phyloP scores from a whole-genome alignment of 2,113 vertebrate genomes.

The Passer montanus region DNA sequence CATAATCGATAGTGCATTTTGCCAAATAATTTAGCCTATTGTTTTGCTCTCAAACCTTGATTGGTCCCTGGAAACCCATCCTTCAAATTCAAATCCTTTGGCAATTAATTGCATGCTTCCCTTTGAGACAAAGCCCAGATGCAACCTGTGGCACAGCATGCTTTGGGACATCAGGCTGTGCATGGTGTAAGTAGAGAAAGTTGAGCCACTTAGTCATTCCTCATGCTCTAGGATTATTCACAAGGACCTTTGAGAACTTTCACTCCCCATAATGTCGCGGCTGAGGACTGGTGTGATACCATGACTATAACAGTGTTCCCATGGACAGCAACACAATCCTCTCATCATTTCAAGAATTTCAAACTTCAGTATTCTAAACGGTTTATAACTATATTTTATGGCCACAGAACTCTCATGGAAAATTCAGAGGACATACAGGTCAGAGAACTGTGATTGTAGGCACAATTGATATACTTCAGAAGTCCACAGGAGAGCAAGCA shows the following conservation, averaged over 20 bases:
- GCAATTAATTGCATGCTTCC: background rate
- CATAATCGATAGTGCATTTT: background rate
- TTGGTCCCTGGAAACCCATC: background rate
- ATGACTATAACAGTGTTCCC: background rate
- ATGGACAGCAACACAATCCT: background rate
- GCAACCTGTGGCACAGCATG: background rate
- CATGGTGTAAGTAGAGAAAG: background rate
- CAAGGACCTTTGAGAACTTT: background rate
- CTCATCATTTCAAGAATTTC: background rate
- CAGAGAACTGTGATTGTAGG: accelerated
- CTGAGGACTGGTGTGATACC: background rate
- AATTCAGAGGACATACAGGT: background rate
- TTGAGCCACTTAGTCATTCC: background rate
- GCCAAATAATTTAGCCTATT: background rate
- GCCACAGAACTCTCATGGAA: background rate
- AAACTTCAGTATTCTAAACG: background rate
- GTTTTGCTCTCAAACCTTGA: background rate
- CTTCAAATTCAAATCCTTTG: background rate
- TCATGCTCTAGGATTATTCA: background rate
- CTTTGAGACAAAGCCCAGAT: background rate
- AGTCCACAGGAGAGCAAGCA: accelerated
- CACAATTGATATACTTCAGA: background rate
- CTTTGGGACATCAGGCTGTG: accelerated
- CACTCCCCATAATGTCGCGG: background rate
- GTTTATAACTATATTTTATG: background rate